phyloP scores from a whole-genome alignment of 1,140 invertebrate genomes.

The Lepidurus arcticus region DNA sequence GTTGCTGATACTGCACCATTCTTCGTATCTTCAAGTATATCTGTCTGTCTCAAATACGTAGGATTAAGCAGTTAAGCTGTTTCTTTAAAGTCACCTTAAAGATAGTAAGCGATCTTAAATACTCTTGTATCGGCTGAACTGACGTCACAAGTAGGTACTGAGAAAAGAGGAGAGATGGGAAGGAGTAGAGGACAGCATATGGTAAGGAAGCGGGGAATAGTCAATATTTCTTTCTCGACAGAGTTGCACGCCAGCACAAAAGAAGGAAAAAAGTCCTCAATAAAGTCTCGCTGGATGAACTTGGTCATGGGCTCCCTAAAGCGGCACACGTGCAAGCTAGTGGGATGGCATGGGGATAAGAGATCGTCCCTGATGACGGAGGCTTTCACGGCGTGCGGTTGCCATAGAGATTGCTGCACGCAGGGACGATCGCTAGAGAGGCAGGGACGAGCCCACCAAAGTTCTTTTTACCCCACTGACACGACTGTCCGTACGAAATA shows the following conservation, averaged over 20 bases:
- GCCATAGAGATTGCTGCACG: conserved; percentile 18
- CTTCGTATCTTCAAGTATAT: neutral
- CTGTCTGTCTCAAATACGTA: neutral
- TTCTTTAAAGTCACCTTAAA: neutral
- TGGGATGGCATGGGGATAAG: conserved; percentile 1
- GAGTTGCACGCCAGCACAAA: neutral
- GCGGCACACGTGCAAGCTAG: conserved; percentile 13
- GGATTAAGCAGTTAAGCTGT: neutral
- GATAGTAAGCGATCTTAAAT: neutral
- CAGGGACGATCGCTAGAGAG: neutral
- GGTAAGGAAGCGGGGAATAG: neutral
- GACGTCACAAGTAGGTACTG: neutral
- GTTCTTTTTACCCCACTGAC: neutral
- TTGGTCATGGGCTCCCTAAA: conserved; percentile 14
- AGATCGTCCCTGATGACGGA: conserved; percentile 10
- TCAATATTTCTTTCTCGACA: neutral
- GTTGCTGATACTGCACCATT: neutral
- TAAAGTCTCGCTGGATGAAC: neutral
- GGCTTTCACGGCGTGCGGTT: neutral
- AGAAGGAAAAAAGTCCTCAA: neutral
- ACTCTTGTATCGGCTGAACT: neutral
- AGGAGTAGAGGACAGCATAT: neutral
- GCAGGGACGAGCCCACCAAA: neutral
- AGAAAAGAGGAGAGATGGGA: neutral
- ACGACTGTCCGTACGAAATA: neutral